Percentiles rank a stretch among this genome's conserved stretches.
phyloP scores from a whole-genome alignment of 2,113 vertebrate species.

The Climacteris rufus region DNA sequence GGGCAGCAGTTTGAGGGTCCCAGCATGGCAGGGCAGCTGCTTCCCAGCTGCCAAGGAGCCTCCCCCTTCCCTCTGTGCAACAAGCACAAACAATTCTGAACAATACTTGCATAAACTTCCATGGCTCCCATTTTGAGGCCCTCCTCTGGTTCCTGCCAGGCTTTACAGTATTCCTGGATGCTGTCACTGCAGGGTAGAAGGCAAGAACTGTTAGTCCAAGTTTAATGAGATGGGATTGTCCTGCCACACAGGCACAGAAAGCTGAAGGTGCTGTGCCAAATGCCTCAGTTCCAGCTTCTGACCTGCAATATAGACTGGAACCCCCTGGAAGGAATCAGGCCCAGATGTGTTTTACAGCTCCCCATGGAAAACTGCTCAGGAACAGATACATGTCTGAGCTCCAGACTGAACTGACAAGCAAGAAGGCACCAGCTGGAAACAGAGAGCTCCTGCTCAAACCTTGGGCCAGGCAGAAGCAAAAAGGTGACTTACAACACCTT shows the following conservation, averaged over 20 bases:
- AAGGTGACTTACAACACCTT: neutral
- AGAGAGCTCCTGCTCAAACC: neutral
- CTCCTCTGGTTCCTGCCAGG: neutral
- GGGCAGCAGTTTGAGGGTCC: neutral
- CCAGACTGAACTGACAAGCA: neutral
- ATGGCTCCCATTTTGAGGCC: neutral
- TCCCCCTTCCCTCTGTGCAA: neutral
- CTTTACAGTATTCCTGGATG: neutral
- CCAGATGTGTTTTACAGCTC: neutral
- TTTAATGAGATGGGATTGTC: neutral
- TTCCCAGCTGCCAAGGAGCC: neutral
- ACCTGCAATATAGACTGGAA: neutral
- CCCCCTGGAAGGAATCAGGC: neutral
- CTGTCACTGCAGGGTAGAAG: neutral
- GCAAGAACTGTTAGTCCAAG: neutral
- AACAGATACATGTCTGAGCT: neutral
- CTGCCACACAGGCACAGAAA: neutral
- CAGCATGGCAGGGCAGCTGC: fast-evolving
- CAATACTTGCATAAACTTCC: neutral
- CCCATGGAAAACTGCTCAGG: neutral
- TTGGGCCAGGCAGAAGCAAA: neutral
- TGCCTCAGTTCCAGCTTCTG: neutral
- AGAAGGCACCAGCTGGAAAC: neutral
- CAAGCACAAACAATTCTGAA: neutral
- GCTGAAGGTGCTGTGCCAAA: neutral